Percentiles rank a stretch among this genome's conserved stretches.
Evolutionary conservation across 1,140 invertebrate genomes (phyloP).

Genomic region (Octopus bimaculoides): DNA sequence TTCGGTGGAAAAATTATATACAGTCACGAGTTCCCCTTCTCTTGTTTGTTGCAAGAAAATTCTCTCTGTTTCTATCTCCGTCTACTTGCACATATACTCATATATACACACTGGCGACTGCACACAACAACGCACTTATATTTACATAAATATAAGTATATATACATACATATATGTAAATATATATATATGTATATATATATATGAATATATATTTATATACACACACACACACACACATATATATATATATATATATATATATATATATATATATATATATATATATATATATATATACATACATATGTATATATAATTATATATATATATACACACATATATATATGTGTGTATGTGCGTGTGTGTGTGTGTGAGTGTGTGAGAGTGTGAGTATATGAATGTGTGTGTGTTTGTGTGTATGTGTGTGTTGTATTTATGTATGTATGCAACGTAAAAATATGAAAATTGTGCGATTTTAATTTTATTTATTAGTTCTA

Average conservation of each 20-base stretch:
- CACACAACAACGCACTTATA: too few species aligned
- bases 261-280: not conserved
- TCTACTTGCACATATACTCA: too few species aligned
- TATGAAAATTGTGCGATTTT: too few species aligned
- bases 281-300: slow-evolving; percentile 4
- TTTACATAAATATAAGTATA: too few species aligned
- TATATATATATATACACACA: not conserved
- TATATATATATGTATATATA: not conserved
- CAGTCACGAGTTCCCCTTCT: too few species aligned
- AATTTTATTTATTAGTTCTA: too few species aligned
- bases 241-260: not conserved
- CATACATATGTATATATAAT: not conserved
- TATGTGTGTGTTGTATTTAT: not conserved
- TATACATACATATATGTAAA: not conserved
- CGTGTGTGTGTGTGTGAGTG: not conserved
- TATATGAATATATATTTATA: not conserved
- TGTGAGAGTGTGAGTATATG: not conserved
- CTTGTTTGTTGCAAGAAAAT: too few species aligned
- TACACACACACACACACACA: not conserved
- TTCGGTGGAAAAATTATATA: too few species aligned
- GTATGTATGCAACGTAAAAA: not conserved
- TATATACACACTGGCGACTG: too few species aligned
- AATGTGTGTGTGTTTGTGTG: not conserved
- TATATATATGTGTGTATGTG: not conserved
- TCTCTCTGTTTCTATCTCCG: too few species aligned